Base-by-base conservation (phyloP, 2,113 vertebrate genomes). In the Coptodon bakossiorum region DNA sequence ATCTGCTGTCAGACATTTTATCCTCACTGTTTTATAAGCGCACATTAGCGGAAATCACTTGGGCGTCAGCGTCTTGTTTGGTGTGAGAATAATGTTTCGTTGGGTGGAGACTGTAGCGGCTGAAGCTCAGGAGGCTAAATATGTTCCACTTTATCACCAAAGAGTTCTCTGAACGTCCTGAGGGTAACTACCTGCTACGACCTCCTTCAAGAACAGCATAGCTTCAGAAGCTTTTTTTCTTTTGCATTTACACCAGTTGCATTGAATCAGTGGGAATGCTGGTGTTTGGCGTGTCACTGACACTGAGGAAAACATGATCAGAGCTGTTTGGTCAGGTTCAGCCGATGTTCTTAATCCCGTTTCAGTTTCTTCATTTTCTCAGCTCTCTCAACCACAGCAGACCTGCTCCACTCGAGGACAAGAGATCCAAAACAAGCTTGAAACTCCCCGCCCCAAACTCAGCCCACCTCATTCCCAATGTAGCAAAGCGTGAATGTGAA, bases 21-120 rank as follows among this genome's bases (percentile, higher is more conserved):
- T 40, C 63, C 36, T 22, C 19, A 13, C 36, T 68, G n/a, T 68
- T 0, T 68, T 0, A 22, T 4, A 68, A 68, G 66, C 38, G 43
- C n/a, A 27, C 38, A 4, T 43, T 0, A 27, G 38, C 68, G 45
- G 68, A 73, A 27, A 73, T 14, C 38, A 3, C 11, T 2, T 3
- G 1, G 53, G n/a, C 6, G 24, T 10, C 36, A 45, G 22, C 68
- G 2, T 73, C 22, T 73, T 9, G 4, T 73, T 73, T 45, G 22
- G n/a, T 3, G 5, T 73, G 38, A 45, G 5, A 34, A 17, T 14
- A 56, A 56, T 61, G 12, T 4, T 43, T 24, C 7, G 2, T 9
- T 24, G 38, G 38, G 1, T 24, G 19, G 17, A 36, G 31, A 0
- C 59, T 34, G 59, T 63, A 12, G 61, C 6, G 6, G 61, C 34